Evolutionary conservation across 2,113 vertebrate species (phyloP), one percentile per base, ranked within the genome.

Genomic region (Anoplopoma fimbria): DNA sequence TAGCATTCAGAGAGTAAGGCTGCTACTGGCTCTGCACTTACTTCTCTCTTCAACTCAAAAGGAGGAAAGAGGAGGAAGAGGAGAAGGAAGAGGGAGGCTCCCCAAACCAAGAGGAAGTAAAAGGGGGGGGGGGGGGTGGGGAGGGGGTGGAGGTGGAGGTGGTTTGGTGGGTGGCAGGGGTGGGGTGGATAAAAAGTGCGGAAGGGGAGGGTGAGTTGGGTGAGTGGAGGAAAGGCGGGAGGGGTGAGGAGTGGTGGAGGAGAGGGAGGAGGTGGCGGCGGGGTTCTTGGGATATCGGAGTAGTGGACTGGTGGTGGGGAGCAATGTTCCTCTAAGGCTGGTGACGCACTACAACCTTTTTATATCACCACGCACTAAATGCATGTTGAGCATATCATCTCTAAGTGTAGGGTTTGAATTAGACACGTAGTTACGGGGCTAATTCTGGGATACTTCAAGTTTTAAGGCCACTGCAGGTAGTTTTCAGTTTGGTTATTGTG

Each of bases 1-100:
- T 90, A 88, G 76, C 86, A 86, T 86, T 91, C 83, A 94, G 94
- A 95, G 90, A 96, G 95, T 95, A 96, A 95, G 95, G 95, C 95
- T 87, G 81, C 93, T 94, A 94, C 85, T 95, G 94, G 40, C 83
- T 88, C 91, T 94, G 95, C 95, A 93, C 95, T 96, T 96, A 96
- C 95, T 95, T 93, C 93, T 95, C 91, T 90, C 86, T 84, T 94
- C 88, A 94, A 93, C 90, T 95, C 87, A 95, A 94, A 94, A 85
- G 82, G 87, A 87, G 86, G 84, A 86, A 87, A 90, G 83, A 89
- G 92, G 91, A 92, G 87, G 91, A 88, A 82, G 86, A 93, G 88
- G 89, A 89, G 82, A 92, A 89, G 85, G 90, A 91, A 84, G 81
- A 88, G 77, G 82, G 67, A 89, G 82, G 82, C 88, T 89, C 75